Percentiles rank a stretch among this genome's conserved stretches.
phyloP scores from a whole-genome alignment of 2,797 vertebrate species.

The Babyrousa celebensis region DNA sequence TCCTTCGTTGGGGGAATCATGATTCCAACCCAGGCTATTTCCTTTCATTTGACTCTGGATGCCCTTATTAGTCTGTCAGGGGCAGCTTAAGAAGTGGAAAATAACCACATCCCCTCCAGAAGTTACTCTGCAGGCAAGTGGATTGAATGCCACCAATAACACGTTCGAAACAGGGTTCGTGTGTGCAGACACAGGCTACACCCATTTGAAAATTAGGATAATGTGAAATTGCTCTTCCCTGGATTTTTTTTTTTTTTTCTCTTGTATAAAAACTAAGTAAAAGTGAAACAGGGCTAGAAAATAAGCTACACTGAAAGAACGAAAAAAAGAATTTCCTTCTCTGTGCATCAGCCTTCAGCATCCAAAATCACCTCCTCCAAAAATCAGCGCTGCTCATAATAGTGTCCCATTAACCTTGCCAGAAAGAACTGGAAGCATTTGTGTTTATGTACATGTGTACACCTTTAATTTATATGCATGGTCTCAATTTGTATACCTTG shows the following conservation, averaged over 20 bases:
- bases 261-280: not conserved
- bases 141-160: too few species aligned
- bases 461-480: not conserved
- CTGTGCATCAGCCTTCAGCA: not conserved
- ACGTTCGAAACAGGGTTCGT: not conserved
- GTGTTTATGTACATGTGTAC: not conserved
- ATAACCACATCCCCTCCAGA: not conserved
- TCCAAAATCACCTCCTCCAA: not conserved
- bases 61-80: not conserved
- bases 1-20: not conserved
- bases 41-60: not conserved
- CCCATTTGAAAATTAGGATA: not conserved
- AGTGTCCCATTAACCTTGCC: not conserved
- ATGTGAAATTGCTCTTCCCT: not conserved
- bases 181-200: not conserved
- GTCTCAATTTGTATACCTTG: not conserved
- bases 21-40: not conserved
- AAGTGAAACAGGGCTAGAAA: not conserved
- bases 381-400: not conserved
- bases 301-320: not conserved
- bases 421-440: not conserved
- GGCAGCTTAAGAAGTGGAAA: too few species aligned
- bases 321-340: not conserved
- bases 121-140: not conserved
- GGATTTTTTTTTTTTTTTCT: slow-evolving; percentile 38